phyloP scores from a whole-genome alignment of 2,888 invertebrate species.

The Drosophila demipolita region DNA sequence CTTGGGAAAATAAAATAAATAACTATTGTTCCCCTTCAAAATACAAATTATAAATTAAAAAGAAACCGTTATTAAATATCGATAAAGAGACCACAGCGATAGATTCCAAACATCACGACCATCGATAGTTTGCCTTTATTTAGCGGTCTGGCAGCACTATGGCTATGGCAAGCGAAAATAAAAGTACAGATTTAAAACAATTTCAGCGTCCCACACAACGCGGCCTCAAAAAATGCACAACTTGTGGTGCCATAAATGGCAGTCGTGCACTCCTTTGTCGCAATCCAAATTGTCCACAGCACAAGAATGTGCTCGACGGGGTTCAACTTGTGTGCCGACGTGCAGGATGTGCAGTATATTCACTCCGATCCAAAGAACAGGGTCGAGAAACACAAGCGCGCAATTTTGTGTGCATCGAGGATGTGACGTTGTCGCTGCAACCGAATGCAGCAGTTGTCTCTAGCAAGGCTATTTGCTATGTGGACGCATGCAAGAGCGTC shows the following conservation, averaged over 20 bases:
- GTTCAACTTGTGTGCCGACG: conserved; percentile 87
- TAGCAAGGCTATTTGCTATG: conserved; percentile 77
- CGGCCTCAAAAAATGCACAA: conserved; percentile 90
- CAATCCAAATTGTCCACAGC: conserved; percentile 74
- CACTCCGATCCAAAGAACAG: conserved; percentile 89
- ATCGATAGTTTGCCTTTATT: conserved; percentile 7
- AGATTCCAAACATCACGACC: accelerated
- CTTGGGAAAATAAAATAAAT: background rate
- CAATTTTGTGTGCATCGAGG: conserved; percentile 89
- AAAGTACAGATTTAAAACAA: conserved; percentile 33
- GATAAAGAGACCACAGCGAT: background rate
- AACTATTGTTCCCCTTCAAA: background rate
- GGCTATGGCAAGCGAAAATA: conserved; percentile 17
- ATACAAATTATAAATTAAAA: background rate
- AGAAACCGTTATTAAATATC: background rate
- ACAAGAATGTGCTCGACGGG: conserved; percentile 76
- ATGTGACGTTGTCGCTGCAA: conserved; percentile 83
- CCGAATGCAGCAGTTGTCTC: conserved; percentile 81
- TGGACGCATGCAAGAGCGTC: conserved; percentile 78
- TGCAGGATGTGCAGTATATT: conserved; percentile 87
- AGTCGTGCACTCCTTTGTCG: conserved; percentile 87
- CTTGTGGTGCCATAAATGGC: conserved; percentile 91
- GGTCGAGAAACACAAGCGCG: conserved; percentile 88
- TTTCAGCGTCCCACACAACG: conserved; percentile 80
- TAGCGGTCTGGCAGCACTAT: conserved; percentile 12